Percentiles rank a stretch among this genome's conserved stretches.
Evolutionary conservation across 1,140 invertebrate genomes (phyloP).

Genomic region (Leptonema lineaticorne): DNA sequence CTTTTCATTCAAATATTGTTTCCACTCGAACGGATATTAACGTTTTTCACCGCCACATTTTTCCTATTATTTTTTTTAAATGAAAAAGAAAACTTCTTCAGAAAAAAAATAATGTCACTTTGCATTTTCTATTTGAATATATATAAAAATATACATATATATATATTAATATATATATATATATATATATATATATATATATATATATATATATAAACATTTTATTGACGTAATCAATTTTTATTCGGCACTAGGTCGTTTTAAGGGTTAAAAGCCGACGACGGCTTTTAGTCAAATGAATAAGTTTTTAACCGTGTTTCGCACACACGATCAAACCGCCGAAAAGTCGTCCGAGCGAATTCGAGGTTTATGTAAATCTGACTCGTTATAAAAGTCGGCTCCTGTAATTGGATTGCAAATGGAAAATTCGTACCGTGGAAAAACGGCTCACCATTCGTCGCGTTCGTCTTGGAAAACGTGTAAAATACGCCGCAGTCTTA

Average conservation of each 20-base stretch:
- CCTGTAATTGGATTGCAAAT: constrained; percentile 39
- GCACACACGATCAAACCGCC: constrained; percentile 36
- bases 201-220: not conserved
- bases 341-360: constrained; percentile 21
- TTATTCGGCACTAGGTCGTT: not conserved
- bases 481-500: not conserved
- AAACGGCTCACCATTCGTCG: not conserved
- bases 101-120: not conserved
- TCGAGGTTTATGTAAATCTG: constrained; percentile 35
- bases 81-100: not conserved
- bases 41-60: not conserved
- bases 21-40: not conserved
- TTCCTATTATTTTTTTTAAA: not conserved
- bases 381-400: constrained; percentile 31
- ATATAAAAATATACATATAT: not conserved
- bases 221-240: not conserved
- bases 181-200: too few species aligned
- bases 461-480: not conserved
- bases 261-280: not conserved
- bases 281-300: not conserved
- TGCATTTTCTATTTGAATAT: not conserved
- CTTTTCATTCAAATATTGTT: not conserved
- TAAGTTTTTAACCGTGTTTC: constrained; percentile 33
- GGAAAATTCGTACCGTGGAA: constrained; percentile 3
- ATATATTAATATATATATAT: too few species aligned